phyloP scores from a whole-genome alignment of 2,888 invertebrate species.

The Cistogaster globosa region DNA sequence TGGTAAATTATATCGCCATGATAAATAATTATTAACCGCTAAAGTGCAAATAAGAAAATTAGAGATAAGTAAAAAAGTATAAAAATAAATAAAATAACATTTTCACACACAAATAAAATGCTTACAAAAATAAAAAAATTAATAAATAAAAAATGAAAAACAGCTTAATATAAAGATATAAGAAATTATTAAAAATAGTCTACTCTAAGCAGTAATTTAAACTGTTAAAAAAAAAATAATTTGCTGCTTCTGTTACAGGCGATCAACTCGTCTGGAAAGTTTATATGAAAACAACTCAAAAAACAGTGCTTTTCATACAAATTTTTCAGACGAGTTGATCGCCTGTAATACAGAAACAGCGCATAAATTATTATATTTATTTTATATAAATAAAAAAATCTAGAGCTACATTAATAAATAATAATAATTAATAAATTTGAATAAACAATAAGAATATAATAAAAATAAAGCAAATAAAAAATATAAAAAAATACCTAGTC shows the following conservation, averaged over 20 bases:
- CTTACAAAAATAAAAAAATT: slow-evolving; percentile 44
- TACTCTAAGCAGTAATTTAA: slow-evolving; percentile 5
- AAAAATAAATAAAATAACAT: slow-evolving; percentile 33
- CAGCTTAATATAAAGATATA: slow-evolving; percentile 37
- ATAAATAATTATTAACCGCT: slow-evolving; percentile 36
- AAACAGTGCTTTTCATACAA: too few relatives aligned
- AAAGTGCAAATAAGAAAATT: slow-evolving; percentile 58
- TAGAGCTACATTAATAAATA: slow-evolving; percentile 10
- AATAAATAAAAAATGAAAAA: slow-evolving; percentile 9
- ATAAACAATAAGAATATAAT: slow-evolving; percentile 6
- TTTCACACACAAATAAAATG: slow-evolving; percentile 31
- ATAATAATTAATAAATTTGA: slow-evolving; percentile 6
- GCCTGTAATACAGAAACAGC: too few relatives aligned
- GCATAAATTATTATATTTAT: slow-evolving; percentile 5
- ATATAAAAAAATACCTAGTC: slow-evolving; percentile 47
- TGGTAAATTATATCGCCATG: background rate
- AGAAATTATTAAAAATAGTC: too few relatives aligned
- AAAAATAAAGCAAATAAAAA: slow-evolving; percentile 18
- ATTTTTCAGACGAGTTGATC: too few relatives aligned
- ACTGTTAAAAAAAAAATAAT: background rate
- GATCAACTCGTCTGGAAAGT: too few relatives aligned
- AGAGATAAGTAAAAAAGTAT: slow-evolving; percentile 20
- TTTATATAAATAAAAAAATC: background rate
- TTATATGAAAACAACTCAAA: too few relatives aligned
- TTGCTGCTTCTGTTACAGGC: too few relatives aligned